Base-by-base conservation (phyloP, 1,140 invertebrate species). In the Physella acuta region DNA sequence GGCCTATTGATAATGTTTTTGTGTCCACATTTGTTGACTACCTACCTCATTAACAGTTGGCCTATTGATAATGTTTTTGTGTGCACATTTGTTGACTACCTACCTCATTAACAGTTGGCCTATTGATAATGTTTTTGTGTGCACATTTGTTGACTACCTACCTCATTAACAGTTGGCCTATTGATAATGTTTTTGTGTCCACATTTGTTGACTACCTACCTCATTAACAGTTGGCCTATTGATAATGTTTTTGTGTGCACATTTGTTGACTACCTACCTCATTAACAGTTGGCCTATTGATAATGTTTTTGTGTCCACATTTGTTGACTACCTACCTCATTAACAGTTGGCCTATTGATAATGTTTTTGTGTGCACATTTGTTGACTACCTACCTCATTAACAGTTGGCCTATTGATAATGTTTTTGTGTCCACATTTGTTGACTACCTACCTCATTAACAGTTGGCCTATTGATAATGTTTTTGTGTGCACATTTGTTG, bases 1-100 rank as follows among this genome's bases (percentile, higher is more conserved):
- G 94, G 94, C 80, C 94, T 94, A 82, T 97, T 97, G 80, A 96
- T 94, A 64, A 97, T 96, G 80, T 95, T 95, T 82, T 95, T 95
- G 26, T n/a, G n/a, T n/a, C n/a, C 39, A 44, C 8, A 11, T 44
- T 20, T 30, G 49, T 4, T 24, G 62, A 36, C 16, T 44, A 58
- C 74, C 75, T 71, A 84, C 86, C 78, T 97, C 94, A 85, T 97
- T 97, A 66, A 96, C 93, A 8, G 92, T 95, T 0, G 94, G 94
- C 80, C 94, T 94, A 82, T 97, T 97, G 80, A 96, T 94, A 64
- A 97, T 96, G 80, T 95, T 95, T 82, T 95, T 95, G 26, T n/a
- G n/a, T n/a, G n/a, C 39, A 44, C 8, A 11, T 44, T 20, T 30
- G 49, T 4, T 24, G 62, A 36, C 16, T 44, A 58, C 74, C 75